Evolutionary conservation across 2,888 invertebrate genomes (phyloP).

Genomic region (Shargacucullia verbasci): DNA sequence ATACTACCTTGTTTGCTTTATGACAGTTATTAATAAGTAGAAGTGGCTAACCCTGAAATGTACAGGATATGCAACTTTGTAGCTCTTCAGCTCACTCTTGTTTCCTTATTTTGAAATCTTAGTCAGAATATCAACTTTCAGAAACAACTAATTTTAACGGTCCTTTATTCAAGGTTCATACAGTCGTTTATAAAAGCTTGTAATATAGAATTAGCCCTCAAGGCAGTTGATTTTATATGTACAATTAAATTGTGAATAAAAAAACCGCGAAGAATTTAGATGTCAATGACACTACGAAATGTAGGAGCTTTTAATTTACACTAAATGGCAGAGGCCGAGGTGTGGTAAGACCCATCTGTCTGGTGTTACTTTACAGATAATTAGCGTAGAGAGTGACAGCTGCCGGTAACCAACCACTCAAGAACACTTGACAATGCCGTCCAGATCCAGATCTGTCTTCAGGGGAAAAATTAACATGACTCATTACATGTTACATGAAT

Average conservation of each 20-base stretch:
- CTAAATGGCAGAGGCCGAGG: slow-evolving; percentile 67
- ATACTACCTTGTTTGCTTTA: slow-evolving; percentile 23
- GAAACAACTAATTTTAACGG: slow-evolving; percentile 41
- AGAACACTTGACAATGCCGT: slow-evolving; percentile 61
- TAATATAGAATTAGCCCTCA: slow-evolving; percentile 19
- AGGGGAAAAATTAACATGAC: slow-evolving; percentile 39
- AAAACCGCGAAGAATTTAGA: slow-evolving; percentile 37
- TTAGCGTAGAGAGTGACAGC: slow-evolving; percentile 77
- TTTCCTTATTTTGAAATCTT: slow-evolving; percentile 34
- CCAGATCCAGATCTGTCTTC: slow-evolving; percentile 37
- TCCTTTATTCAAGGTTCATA: slow-evolving; percentile 29
- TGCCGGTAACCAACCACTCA: slow-evolving; percentile 67
- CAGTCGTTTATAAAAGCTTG: slow-evolving; percentile 10
- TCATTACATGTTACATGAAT: slow-evolving; percentile 20
- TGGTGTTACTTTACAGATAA: slow-evolving; percentile 76
- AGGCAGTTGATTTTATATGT: slow-evolving; percentile 28
- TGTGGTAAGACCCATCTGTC: slow-evolving; percentile 70
- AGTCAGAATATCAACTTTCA: slow-evolving; percentile 41
- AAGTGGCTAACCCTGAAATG: slow-evolving; percentile 29
- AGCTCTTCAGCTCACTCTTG: slow-evolving; percentile 15
- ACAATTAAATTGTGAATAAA: slow-evolving; percentile 30
- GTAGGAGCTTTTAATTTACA: slow-evolving; percentile 60
- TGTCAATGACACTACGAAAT: slow-evolving; percentile 66
- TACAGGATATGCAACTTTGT: slow-evolving; percentile 29
- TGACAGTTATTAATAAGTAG: slow-evolving; percentile 49